These are phyloP conservation scores for Dasysyrphus tricinctus DNA, from an alignment of 2,888 invertebrate species.

Conservation along the genomic window DNA sequence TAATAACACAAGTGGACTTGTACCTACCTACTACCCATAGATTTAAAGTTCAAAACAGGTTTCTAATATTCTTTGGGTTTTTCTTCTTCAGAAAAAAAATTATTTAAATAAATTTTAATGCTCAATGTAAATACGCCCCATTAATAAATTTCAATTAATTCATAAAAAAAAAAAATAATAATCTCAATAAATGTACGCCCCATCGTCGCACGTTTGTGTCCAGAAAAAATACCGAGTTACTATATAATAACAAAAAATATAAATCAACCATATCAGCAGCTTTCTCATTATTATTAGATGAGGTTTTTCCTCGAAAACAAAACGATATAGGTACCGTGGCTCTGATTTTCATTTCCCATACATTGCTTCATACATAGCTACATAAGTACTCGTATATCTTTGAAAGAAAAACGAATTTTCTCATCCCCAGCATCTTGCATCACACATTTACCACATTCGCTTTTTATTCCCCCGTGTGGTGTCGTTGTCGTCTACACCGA, in stretches of 20 bases:
- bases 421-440: slow-evolving; percentile 70
- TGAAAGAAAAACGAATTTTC: slow-evolving; percentile 66
- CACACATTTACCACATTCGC: slow-evolving; percentile 55
- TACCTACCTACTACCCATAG: not conserved
- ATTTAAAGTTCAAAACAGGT: slow-evolving; percentile 14
- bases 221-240: not conserved
- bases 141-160: slow-evolving; percentile 52
- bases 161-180: slow-evolving; percentile 12
- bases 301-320: slow-evolving; percentile 48
- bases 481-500: slow-evolving; percentile 10
- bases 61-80: slow-evolving; percentile 29
- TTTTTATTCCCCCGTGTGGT: slow-evolving; percentile 35
- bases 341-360: slow-evolving; percentile 22
- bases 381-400: not conserved
- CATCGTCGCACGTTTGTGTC: slow-evolving; percentile 15
- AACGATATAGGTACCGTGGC: slow-evolving; percentile 11
- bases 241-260: slow-evolving; percentile 12
- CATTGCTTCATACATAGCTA: not conserved
- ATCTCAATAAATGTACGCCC: slow-evolving; percentile 52
- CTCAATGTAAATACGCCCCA: slow-evolving; percentile 49
- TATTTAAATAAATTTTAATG: not conserved
- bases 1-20: not conserved
- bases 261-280: slow-evolving; percentile 28
- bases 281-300: slow-evolving; percentile 46
- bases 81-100: slow-evolving; percentile 9